A percentile compares a stretch with the other conserved stretches of the same genome.
These are phyloP conservation scores for Cerceris ruficornis DNA, from an alignment of 2,888 invertebrate species.

Conservation along the genomic window DNA sequence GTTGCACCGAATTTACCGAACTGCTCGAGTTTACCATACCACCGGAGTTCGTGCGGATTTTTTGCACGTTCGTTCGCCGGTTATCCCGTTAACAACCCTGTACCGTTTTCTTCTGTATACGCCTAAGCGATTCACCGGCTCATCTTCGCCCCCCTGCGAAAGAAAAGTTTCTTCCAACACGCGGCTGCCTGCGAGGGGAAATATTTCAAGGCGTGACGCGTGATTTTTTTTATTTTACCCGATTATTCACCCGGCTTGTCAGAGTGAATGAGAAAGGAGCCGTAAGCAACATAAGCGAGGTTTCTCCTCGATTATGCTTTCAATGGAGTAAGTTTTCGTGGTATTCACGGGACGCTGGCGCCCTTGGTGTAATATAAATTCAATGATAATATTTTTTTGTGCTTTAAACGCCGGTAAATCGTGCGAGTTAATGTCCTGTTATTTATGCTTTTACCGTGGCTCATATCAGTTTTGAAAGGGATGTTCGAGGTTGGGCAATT, in stretches of 20 bases:
- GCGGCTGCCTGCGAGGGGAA: too few relatives aligned
- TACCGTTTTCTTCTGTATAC: slow-evolving; percentile 2
- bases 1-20: slow-evolving; percentile 4
- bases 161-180: not conserved
- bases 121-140: not conserved
- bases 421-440: too few relatives aligned
- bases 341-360: too few relatives aligned
- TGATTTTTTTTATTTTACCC: not conserved
- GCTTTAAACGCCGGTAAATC: too few relatives aligned
- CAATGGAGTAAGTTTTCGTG: too few relatives aligned
- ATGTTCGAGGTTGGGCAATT: too few relatives aligned
- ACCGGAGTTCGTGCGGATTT: not conserved
- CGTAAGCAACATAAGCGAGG: not conserved
- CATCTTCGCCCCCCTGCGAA: not conserved
- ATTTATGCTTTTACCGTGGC: too few relatives aligned
- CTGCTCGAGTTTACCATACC: not conserved
- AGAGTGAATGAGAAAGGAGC: not conserved
- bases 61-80: not conserved
- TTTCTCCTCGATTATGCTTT: not conserved
- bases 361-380: too few relatives aligned
- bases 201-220: not conserved
- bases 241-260: slow-evolving; percentile 8
- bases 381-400: too few relatives aligned
- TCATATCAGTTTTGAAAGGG: too few relatives aligned
- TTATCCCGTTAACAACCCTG: not conserved